Evolutionary conservation across 2,113 vertebrate species (phyloP).

Genomic region (Phrynosoma platyrhinos): DNA sequence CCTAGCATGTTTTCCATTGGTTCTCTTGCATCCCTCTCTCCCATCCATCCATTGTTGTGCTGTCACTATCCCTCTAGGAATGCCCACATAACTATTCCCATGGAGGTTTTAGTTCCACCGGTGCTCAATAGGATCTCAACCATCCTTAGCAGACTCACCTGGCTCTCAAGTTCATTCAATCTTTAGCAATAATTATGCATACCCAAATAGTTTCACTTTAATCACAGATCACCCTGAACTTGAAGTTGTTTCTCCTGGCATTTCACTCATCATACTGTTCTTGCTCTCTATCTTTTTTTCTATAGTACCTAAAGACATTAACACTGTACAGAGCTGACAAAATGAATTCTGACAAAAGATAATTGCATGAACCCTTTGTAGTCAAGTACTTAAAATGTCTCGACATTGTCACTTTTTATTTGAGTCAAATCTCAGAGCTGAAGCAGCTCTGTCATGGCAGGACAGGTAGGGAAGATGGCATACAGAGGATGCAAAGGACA

Average conservation of each 20-base stretch:
- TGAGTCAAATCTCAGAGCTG: slow-evolving; percentile 51
- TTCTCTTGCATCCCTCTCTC: too few species aligned
- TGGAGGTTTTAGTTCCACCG: too few species aligned
- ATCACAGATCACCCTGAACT: neutral
- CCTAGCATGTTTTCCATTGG: too few species aligned
- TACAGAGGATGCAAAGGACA: neutral
- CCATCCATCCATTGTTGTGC: too few species aligned
- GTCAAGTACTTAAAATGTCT: slow-evolving; percentile 45
- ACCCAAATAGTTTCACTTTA: neutral
- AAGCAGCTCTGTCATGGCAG: neutral
- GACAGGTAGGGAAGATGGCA: fast-evolving
- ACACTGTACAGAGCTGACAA: slow-evolving; percentile 56
- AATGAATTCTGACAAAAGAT: slow-evolving; percentile 80
- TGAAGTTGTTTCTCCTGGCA: neutral
- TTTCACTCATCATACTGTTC: slow-evolving; percentile 38
- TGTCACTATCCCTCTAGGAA: too few species aligned
- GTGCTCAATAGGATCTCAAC: too few species aligned
- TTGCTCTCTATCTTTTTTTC: slow-evolving; percentile 43
- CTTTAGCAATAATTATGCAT: neutral
- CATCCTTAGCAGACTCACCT: neutral
- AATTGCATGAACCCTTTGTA: slow-evolving; percentile 70
- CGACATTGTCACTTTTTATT: slow-evolving; percentile 77
- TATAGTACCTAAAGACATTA: slow-evolving; percentile 61
- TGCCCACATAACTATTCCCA: too few species aligned
- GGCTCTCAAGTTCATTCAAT: fast-evolving